phyloP scores from a whole-genome alignment of 2,888 invertebrate species.

The Melanotus villosus region DNA sequence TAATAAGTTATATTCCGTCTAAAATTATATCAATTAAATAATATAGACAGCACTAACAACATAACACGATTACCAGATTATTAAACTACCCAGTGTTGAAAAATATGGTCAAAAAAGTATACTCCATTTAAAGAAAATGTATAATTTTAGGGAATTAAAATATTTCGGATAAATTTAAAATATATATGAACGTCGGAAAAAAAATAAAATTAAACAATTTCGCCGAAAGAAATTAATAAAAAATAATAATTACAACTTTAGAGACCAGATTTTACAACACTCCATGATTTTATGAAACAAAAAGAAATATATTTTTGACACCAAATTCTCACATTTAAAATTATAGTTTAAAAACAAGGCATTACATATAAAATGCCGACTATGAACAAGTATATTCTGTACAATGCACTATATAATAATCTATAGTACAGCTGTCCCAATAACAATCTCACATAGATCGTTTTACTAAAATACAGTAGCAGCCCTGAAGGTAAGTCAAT shows the following conservation, averaged over 20 bases:
- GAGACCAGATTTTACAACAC: constrained; percentile 44
- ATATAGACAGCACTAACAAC: constrained; percentile 52
- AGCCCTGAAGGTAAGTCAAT: constrained; percentile 37
- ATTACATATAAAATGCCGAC: constrained; percentile 61
- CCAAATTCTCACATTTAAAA: constrained; percentile 46
- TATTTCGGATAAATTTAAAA: constrained; percentile 16
- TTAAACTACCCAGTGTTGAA: constrained; percentile 39
- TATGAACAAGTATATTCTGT: constrained; percentile 66
- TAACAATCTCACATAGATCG: constrained; percentile 60
- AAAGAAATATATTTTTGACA: constrained; percentile 42
- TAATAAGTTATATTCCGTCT: constrained; percentile 48
- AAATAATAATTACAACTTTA: constrained; percentile 14
- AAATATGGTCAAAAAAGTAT: constrained; percentile 39
- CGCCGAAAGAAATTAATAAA: constrained; percentile 2
- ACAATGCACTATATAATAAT: constrained; percentile 65
- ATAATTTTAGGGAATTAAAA: background rate
- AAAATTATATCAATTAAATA: constrained; percentile 48
- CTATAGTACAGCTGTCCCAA: constrained; percentile 67
- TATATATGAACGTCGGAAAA: background rate
- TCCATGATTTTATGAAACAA: constrained; percentile 27
- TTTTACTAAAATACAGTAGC: constrained; percentile 50
- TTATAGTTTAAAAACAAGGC: constrained; percentile 53
- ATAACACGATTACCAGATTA: constrained; percentile 47
- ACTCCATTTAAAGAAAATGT: background rate
- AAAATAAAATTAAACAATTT: constrained; percentile 2